These are phyloP conservation scores for Elysia crispata DNA, from an alignment of 2,888 invertebrate genomes.

Conservation along the genomic window DNA sequence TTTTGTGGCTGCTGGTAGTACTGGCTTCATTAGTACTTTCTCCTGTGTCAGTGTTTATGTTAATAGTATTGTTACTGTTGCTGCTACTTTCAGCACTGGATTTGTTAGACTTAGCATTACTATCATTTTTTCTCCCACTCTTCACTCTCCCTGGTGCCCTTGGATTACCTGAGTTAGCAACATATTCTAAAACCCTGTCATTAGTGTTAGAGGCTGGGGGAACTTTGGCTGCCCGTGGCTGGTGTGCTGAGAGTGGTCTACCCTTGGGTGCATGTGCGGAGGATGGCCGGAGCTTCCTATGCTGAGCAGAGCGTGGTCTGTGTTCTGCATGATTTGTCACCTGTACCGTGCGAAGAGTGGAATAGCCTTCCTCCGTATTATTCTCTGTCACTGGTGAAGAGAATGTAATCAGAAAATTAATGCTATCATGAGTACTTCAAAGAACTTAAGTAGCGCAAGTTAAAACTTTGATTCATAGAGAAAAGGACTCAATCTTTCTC, in stretches of 20 bases:
- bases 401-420: background rate
- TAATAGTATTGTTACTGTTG: background rate
- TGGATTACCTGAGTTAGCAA: background rate
- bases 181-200: background rate
- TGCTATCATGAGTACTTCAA: background rate
- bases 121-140: background rate
- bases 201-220: background rate
- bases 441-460: background rate
- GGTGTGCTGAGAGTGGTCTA: slow-evolving; percentile 27
- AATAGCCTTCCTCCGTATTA: slow-evolving; percentile 30
- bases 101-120: background rate
- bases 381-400: slow-evolving; percentile 3
- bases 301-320: slow-evolving; percentile 6
- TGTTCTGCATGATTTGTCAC: background rate
- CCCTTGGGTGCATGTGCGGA: background rate
- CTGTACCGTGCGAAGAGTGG: slow-evolving; percentile 34
- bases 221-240: background rate
- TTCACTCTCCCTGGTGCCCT: background rate
- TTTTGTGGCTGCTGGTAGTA: background rate
- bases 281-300: background rate
- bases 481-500: too few species aligned
- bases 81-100: background rate
- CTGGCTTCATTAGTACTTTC: background rate
- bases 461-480: background rate
- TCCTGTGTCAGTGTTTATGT: background rate